Evolutionary conservation across 1,140 invertebrate genomes (phyloP), one percentile per base, ranked within the genome.

Genomic region (Drosophila pandora): DNA sequence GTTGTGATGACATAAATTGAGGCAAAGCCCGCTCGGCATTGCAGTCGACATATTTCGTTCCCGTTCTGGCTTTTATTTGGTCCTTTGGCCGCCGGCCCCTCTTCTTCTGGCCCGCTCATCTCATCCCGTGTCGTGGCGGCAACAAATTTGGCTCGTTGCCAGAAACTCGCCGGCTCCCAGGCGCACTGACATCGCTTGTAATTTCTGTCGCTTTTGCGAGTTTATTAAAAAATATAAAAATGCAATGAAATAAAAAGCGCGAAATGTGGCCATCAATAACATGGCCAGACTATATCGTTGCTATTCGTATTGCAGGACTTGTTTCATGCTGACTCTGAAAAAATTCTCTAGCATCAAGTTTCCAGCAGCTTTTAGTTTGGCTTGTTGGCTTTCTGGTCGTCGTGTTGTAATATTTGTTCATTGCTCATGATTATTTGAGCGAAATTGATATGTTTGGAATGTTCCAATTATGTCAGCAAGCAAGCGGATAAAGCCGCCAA

Each of bases 161-260:
- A 76, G 47, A 37, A 56, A 28, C 34, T 61, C 55, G 50, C 34
- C 17, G 30, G 6, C 17, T 41, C 34, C 22, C 10, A n/a, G 13
- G 41, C 13, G 21, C 17, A 21, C 55, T 60, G 48, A 59, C 67
- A 47, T 52, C 67, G 37, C 58, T 54, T 49, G 72, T 76, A 76
- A 68, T 76, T 76, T 76, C 64, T 76, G 72, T 76, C 72, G 72
- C 63, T 76, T 67, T 69, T 61, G 72, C 73, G 63, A 76, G 73
- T 76, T 76, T 76, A 76, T 76, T 76, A 76, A 69, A 70, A 76
- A 76, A 76, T 76, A 65, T 75, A 75, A 74, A 72, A 73, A 63
- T 74, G 70, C 58, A 73, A 73, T 74, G 69, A 73, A 76, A 76
- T 76, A 68, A 76, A 76, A 56, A 53, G 55, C 72, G 56, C 37